Percentiles rank a stretch among this genome's conserved stretches.
These are phyloP conservation scores for Pogonocherus hispidulus DNA, from an alignment of 2,888 invertebrate species.

Conservation along the genomic window DNA sequence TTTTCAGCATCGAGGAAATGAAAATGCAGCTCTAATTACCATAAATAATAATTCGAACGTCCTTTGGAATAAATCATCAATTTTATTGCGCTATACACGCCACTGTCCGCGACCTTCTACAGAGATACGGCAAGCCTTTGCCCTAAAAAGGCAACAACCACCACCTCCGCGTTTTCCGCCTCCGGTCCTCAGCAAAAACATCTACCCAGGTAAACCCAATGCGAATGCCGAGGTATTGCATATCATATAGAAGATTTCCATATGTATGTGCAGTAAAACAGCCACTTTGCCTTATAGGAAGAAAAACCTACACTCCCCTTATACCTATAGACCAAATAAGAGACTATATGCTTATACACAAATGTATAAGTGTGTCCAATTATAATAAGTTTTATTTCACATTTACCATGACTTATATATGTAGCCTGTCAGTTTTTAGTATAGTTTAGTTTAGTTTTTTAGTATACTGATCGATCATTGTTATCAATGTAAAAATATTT, in stretches of 20 bases:
- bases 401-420: too few species aligned
- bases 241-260: constrained; percentile 38
- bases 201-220: constrained; percentile 43
- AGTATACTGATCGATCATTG: too few species aligned
- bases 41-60: constrained; percentile 2
- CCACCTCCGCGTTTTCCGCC: constrained; percentile 65
- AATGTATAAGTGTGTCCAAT: constrained; percentile 1
- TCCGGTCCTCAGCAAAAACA: constrained; percentile 52
- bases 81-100: constrained; percentile 12
- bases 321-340: too few species aligned
- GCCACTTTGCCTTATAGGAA: constrained; percentile 30
- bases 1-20: too few species aligned
- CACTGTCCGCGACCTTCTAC: constrained; percentile 20
- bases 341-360: too few species aligned
- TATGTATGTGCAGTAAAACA: constrained; percentile 33
- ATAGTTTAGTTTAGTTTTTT: too few species aligned
- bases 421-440: too few species aligned
- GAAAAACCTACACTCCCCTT: constrained; percentile 17
- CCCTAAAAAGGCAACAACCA: constrained; percentile 62
- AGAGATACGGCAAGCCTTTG: constrained; percentile 62
- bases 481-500: too few species aligned
- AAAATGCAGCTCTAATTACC: too few species aligned
- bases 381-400: too few species aligned
- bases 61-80: constrained; percentile 2
- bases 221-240: constrained; percentile 38